phyloP scores from a whole-genome alignment of 2,888 invertebrate genomes.

The Maniola hyperantus region DNA sequence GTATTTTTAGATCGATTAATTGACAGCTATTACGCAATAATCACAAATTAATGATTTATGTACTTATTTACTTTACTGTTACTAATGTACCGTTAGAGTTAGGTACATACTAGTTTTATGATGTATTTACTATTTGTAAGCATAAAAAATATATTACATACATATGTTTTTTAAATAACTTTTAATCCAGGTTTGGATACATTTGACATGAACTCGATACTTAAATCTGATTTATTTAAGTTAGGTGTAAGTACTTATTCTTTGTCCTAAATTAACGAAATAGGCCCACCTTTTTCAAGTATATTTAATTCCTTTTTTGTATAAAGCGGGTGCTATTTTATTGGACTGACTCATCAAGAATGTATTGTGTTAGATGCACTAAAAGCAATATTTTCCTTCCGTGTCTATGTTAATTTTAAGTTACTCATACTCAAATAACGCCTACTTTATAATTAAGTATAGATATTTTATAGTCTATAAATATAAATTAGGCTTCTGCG shows the following conservation, averaged over 20 bases:
- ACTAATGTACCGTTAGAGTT: slow-evolving; percentile 4
- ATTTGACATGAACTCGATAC: slow-evolving; percentile 10
- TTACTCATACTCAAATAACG: background rate
- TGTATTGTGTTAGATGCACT: slow-evolving; percentile 6
- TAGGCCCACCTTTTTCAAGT: slow-evolving; percentile 34
- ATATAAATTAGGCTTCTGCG: background rate
- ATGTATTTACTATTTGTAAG: slow-evolving; percentile 15
- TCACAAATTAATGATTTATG: slow-evolving; percentile 20
- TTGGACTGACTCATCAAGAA: slow-evolving; percentile 20
- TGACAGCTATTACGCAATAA: slow-evolving; percentile 4
- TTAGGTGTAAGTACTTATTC: slow-evolving; percentile 24
- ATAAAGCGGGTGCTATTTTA: slow-evolving; percentile 23
- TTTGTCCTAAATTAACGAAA: slow-evolving; percentile 24
- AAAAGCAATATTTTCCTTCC: background rate
- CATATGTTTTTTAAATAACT: slow-evolving; percentile 12
- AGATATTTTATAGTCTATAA: background rate
- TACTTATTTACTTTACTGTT: background rate
- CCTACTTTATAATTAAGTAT: background rate
- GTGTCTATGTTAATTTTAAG: slow-evolving; percentile 1
- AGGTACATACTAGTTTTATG: background rate
- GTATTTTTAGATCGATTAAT: slow-evolving; percentile 1
- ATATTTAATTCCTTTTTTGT: slow-evolving; percentile 22
- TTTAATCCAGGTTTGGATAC: slow-evolving; percentile 8
- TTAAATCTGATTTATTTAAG: slow-evolving; percentile 18
- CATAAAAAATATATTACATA: slow-evolving; percentile 3